Conservation (phyloP, 2,113 vertebrate species). For the Cebus imitator region DNA sequence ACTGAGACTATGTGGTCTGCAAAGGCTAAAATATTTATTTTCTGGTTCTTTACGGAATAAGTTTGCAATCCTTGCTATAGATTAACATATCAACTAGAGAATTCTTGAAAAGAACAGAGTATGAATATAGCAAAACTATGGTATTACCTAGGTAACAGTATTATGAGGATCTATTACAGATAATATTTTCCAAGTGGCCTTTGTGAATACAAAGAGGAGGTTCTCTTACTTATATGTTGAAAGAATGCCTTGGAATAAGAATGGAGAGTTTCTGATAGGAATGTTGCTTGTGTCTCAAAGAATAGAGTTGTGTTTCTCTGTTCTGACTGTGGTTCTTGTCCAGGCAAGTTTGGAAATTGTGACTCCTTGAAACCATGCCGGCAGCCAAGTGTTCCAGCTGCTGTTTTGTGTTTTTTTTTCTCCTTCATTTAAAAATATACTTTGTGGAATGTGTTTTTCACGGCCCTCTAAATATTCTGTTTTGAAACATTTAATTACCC, state of each 20-base stretch:
- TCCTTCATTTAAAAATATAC: conserved; percentile 75
- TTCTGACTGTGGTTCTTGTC: conserved; percentile 19
- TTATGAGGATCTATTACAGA: not conserved
- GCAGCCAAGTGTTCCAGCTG: conserved; percentile 64
- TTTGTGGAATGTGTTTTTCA: conserved; percentile 47
- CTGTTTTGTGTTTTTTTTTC: conserved; percentile 35
- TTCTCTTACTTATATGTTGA: not conserved
- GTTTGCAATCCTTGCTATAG: not conserved
- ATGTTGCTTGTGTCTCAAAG: not conserved
- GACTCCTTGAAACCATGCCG: conserved; percentile 48
- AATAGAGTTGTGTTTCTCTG: not conserved
- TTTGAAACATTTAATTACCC: conserved; percentile 79
- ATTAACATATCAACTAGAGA: not conserved
- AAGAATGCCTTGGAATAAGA: not conserved
- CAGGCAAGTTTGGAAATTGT: conserved; percentile 55
- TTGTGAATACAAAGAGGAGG: not conserved
- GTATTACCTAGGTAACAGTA: not conserved
- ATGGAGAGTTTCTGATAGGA: not conserved
- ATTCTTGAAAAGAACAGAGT: not conserved
- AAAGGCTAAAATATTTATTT: not conserved
- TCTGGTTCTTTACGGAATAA: not conserved
- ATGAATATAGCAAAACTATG: not conserved
- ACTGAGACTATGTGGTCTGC: not conserved
- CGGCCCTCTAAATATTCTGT: conserved; percentile 74
- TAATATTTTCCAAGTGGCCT: not conserved